Percentiles rank a stretch among this genome's conserved stretches.
These are phyloP conservation scores for Corapipo altera DNA, from an alignment of 2,113 vertebrate species.

Conservation along the genomic window DNA sequence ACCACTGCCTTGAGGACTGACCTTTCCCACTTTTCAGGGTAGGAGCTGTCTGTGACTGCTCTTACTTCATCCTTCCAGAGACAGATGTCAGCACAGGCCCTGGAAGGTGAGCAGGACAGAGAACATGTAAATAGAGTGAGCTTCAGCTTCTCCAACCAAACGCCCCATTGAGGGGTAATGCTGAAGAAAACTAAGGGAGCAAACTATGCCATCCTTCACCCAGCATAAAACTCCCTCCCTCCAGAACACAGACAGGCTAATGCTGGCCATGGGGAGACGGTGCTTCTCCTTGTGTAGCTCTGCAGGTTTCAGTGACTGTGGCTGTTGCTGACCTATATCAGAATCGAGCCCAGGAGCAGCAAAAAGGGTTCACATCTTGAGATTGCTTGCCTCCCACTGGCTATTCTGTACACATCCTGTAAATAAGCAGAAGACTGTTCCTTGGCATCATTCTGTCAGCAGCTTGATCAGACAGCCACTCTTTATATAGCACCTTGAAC, in stretches of 20 bases:
- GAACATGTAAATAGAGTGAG: neutral
- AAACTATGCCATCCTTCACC: neutral
- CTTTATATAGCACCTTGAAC: neutral
- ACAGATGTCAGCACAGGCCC: neutral
- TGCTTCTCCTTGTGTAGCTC: accelerated
- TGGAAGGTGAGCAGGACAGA: neutral
- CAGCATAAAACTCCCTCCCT: neutral
- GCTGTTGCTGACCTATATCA: neutral
- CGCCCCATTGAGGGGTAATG: neutral
- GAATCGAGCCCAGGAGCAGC: neutral
- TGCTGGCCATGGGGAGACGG: accelerated
- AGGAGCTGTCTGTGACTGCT: neutral
- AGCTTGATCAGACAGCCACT: neutral
- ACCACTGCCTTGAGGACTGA: neutral
- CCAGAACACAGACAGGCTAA: neutral
- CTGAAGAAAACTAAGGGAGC: neutral
- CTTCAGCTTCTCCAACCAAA: neutral
- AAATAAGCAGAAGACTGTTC: neutral
- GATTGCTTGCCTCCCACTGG: neutral
- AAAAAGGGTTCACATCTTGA: accelerated
- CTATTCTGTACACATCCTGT: neutral
- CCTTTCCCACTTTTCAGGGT: neutral
- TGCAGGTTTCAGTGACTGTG: accelerated
- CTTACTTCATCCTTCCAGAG: neutral
- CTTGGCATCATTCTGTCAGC: neutral